Base-by-base conservation (phyloP, 2,113 vertebrate species). In the Coregonus clupeaformis region DNA sequence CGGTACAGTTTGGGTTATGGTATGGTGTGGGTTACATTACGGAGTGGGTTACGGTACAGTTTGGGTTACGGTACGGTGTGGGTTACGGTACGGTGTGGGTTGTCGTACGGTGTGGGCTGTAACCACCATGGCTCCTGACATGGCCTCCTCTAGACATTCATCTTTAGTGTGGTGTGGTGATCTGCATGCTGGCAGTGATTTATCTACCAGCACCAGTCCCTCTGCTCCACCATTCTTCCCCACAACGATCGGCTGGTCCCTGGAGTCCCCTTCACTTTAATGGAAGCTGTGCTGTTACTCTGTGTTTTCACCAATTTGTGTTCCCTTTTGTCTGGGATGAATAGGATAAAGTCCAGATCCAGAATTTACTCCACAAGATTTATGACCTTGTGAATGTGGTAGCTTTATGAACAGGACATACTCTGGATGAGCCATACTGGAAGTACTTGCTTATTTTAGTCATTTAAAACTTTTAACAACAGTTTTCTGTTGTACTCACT, bases 121-220 rank as follows among this genome's bases (percentile, higher is more conserved):
- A 49, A 4, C 47, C 94, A 90, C 93, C 89, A 82, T 80, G 89
- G 93, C 92, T 94, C 95, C 90, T 94, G 94, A 96, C 95, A 94
- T 90, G 91, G 91, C 85, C 81, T 78, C 25, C 93, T 96, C 95
- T 92, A 90, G 92, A 94, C 95, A 96, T 98, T 97, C 95, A 97
- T 98, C 96, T 98, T 95, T 93, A 92, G 93, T 16, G 47, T 4
- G 42, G 42, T 45, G 42, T 45, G 3, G 47, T 16, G 13, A 96
- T 97, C 95, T 97, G 95, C 96, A 96, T 96, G 89, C 85, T 86
- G 88, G 93, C 83, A 94, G 94, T 95, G 95, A 97, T 98, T 95
- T 94, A 97, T 98, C 95, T 95, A 89, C 87, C 72, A 84, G 82
- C 84, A 90, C 89, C 89, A 83, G 87, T 92, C 88, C 76, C 87